A percentile compares a stretch with the other conserved stretches of the same genome.
These are phyloP conservation scores for Limulus polyphemus DNA, from an alignment of 2,888 invertebrate genomes.

Conservation along the genomic window DNA sequence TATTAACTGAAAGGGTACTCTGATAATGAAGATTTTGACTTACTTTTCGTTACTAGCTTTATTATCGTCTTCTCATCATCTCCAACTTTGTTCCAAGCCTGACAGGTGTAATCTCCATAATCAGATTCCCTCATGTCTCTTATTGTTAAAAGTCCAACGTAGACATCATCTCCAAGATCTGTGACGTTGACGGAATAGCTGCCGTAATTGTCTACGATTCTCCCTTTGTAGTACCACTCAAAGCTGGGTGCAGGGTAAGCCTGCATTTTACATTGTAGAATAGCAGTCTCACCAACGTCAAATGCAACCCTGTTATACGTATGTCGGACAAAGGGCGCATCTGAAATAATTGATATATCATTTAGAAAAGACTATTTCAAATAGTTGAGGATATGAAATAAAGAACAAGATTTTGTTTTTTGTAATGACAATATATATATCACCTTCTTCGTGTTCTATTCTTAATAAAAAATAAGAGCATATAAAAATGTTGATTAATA, in stretches of 20 bases:
- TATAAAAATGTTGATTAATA: no score
- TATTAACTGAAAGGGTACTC: no score
- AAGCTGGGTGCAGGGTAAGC: conserved; percentile 86
- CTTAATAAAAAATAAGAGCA: no score
- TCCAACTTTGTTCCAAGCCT: conserved; percentile 69
- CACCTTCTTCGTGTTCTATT: no score
- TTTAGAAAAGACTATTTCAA: no score
- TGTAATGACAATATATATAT: no score
- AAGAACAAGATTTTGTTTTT: no score
- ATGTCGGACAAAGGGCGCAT: conserved; percentile 72
- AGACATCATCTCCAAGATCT: conserved; percentile 69
- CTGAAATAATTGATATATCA: conserved; percentile 32
- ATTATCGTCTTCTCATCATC: conserved; percentile 45
- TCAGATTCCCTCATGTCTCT: conserved; percentile 42
- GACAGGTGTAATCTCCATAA: conserved; percentile 83
- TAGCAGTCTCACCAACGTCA: conserved; percentile 67
- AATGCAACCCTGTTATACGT: conserved; percentile 55
- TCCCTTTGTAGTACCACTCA: conserved; percentile 53
- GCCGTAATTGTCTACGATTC: conserved; percentile 42
- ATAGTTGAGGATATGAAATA: no score
- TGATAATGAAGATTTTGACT: no score
- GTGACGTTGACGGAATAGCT: conserved; percentile 73
- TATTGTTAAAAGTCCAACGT: conserved; percentile 61
- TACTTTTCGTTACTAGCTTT: conserved; percentile 57
- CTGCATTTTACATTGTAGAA: conserved; percentile 74